A percentile compares a stretch with the other conserved stretches of the same genome.
Conservation (phyloP, 2,888 invertebrate species). For the Agonopterix alstromeriana region DNA sequence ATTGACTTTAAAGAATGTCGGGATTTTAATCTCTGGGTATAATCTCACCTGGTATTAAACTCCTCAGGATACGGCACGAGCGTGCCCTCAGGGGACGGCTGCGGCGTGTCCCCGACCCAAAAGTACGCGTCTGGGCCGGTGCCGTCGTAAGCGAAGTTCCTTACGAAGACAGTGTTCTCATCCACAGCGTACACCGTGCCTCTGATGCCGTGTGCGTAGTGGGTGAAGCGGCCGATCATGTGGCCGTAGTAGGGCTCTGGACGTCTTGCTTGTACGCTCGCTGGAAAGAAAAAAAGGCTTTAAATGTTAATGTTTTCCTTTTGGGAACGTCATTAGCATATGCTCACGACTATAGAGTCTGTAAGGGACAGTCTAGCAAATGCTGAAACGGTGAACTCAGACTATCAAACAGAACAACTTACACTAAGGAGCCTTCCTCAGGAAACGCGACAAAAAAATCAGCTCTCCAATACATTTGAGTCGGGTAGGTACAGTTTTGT, state of each 20-base stretch:
- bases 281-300: constrained; percentile 23
- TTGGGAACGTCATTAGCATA: too few species aligned
- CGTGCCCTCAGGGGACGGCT: constrained; percentile 88
- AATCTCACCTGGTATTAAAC: constrained; percentile 84
- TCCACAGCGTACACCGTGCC: constrained; percentile 93
- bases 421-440: too few species aligned
- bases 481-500: too few species aligned
- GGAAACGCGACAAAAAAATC: too few species aligned
- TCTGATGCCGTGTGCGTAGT: constrained; percentile 86
- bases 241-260: constrained; percentile 86
- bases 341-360: too few species aligned
- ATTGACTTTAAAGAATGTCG: too few species aligned
- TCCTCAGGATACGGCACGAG: constrained; percentile 93
- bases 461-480: too few species aligned
- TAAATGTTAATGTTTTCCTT: too few species aligned
- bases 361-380: too few species aligned
- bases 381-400: too few species aligned
- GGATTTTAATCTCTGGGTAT: neutral
- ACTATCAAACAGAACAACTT: too few species aligned
- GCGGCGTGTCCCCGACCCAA: constrained; percentile 90
- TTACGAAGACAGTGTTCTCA: constrained; percentile 89
- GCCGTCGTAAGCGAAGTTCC: constrained; percentile 92
- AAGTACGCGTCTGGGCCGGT: constrained; percentile 92
- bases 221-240: constrained; percentile 82
- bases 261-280: constrained; percentile 28